Evolutionary conservation across 37 sponge, comb jelly and placozoan species (phyloP).

Genomic region (Tethya wilhelma): DNA sequence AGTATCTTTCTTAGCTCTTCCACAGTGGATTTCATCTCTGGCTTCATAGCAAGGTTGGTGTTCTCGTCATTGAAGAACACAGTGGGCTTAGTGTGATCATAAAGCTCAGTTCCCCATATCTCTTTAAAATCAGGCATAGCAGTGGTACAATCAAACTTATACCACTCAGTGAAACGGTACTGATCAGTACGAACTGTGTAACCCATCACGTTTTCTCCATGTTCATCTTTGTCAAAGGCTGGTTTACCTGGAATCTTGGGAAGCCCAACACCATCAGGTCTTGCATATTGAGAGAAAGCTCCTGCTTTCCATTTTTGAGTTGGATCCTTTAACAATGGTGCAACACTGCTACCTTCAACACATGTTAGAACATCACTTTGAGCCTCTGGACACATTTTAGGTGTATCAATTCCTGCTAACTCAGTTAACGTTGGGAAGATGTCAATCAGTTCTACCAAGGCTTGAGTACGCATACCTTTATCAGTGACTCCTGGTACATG

Average conservation of each 20-base stretch:
- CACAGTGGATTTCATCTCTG: slow-evolving; percentile 8
- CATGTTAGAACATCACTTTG: slow-evolving; percentile 6
- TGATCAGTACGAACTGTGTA: slow-evolving; percentile 28
- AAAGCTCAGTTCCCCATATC: slow-evolving; percentile 50
- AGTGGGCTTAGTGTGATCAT: slow-evolving; percentile 35
- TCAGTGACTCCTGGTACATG: slow-evolving; percentile 39
- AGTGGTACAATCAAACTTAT: slow-evolving; percentile 22
- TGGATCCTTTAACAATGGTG: slow-evolving; percentile 46
- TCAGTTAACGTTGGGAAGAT: slow-evolving; percentile 46
- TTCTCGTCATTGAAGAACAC: slow-evolving; percentile 53
- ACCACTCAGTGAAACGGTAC: slow-evolving; percentile 63
- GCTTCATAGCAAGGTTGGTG: slow-evolving; percentile 19
- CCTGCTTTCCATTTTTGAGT: slow-evolving; percentile 38
- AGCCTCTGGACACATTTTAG: slow-evolving; percentile 30
- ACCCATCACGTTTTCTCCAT: slow-evolving; percentile 57
- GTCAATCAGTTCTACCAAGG: slow-evolving; percentile 45
- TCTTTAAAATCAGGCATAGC: slow-evolving; percentile 18
- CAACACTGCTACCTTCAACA: slow-evolving; percentile 40
- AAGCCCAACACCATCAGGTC: neutral
- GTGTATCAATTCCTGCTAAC: slow-evolving; percentile 20
- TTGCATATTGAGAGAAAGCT: slow-evolving; percentile 54
- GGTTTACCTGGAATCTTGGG: slow-evolving; percentile 16
- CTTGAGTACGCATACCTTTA: slow-evolving; percentile 18
- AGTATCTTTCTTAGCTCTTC: slow-evolving; percentile 5
- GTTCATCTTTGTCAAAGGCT: slow-evolving; percentile 13